Conservation (phyloP, 1,140 invertebrate species). For the Cydia fagiglandana region DNA sequence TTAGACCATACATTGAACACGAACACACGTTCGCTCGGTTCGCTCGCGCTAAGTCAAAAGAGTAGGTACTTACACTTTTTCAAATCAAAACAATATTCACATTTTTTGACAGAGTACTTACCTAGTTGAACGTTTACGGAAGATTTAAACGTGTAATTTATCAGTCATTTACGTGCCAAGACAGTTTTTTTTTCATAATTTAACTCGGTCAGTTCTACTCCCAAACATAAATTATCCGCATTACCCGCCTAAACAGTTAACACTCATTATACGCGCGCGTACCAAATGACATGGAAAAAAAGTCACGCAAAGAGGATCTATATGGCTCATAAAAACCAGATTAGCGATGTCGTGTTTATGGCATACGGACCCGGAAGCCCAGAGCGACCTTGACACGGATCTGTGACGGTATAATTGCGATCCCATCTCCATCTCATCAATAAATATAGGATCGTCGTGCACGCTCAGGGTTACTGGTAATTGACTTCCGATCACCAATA, state of each 20-base stretch:
- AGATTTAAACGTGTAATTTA: too few relatives aligned
- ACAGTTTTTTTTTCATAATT: too few relatives aligned
- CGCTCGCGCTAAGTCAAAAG: too few relatives aligned
- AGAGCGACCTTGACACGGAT: constrained; percentile 62
- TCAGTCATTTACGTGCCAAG: too few relatives aligned
- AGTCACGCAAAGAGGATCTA: constrained; percentile 7
- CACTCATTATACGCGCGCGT: neutral
- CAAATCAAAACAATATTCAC: too few relatives aligned
- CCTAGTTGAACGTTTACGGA: too few relatives aligned
- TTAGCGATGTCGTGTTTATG: constrained; percentile 21
- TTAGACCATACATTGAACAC: too few relatives aligned
- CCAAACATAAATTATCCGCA: too few relatives aligned
- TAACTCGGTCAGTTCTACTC: too few relatives aligned
- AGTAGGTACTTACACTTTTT: too few relatives aligned
- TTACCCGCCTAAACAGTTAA: neutral
- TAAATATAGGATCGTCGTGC: constrained; percentile 51
- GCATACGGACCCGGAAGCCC: constrained; percentile 55
- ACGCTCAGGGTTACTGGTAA: constrained; percentile 56
- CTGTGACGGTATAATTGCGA: constrained; percentile 57
- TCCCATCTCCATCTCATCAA: constrained; percentile 48
- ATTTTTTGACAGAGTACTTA: too few relatives aligned
- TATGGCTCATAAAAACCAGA: constrained; percentile 11
- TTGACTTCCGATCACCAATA: constrained; percentile 50
- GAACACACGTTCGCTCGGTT: too few relatives aligned
- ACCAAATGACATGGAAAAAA: neutral